These are phyloP conservation scores for Cassiopea andromeda DNA, from an alignment of 30 jellyfish, hydroid and myxozoan species.

Conservation along the genomic window DNA sequence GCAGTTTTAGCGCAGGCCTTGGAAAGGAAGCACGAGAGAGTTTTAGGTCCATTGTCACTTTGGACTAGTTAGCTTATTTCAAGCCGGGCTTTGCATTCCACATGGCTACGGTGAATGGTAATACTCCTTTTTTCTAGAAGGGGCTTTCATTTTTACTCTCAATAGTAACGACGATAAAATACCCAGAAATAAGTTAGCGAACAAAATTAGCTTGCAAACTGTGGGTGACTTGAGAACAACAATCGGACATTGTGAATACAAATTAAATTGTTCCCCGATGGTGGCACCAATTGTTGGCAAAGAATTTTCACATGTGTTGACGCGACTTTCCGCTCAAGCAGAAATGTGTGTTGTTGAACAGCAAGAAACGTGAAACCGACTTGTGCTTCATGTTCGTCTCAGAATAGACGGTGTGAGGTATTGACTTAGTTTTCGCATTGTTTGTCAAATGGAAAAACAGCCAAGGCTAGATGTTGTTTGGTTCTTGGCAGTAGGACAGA, in stretches of 20 bases:
- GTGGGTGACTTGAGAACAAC: background rate
- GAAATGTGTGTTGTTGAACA: background rate
- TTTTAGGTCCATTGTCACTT: background rate
- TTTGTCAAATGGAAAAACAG: background rate
- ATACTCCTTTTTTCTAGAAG: background rate
- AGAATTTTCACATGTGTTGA: background rate
- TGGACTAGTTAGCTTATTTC: background rate
- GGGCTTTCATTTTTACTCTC: background rate
- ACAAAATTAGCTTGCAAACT: background rate
- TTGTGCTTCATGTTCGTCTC: background rate
- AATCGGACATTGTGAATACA: background rate
- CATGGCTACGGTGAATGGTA: background rate
- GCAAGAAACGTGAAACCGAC: background rate
- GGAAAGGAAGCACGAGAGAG: background rate
- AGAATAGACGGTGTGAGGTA: background rate
- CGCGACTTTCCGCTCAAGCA: background rate
- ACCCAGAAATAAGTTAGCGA: background rate
- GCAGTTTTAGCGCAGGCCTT: background rate
- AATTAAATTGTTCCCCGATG: conserved; percentile 1
- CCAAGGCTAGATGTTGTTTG: too few species aligned
- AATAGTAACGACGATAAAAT: background rate
- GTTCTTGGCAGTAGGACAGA: too few species aligned
- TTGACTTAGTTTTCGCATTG: background rate
- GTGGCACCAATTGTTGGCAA: background rate
- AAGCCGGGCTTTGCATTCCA: background rate